A percentile compares a stretch with the other conserved stretches of the same genome.
Evolutionary conservation across 2,888 invertebrate genomes (phyloP).

Genomic region (Carcina quercana): DNA sequence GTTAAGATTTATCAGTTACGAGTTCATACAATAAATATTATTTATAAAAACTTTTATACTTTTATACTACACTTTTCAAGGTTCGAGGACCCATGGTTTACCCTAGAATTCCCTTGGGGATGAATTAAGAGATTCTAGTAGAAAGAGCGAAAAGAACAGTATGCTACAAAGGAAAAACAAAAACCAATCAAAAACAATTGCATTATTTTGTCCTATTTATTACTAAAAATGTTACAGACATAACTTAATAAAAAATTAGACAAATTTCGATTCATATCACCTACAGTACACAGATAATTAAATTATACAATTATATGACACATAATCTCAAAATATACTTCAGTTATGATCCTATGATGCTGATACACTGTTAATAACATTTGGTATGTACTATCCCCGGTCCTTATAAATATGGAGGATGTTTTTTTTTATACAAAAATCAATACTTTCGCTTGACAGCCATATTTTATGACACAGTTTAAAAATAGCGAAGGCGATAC

Average conservation of each 20-base stretch:
- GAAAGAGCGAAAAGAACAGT: too few relatives aligned
- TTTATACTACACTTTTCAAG: too few relatives aligned
- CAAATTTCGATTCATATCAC: constrained; percentile 33
- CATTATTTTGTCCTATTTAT: constrained; percentile 46
- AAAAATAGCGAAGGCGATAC: too few relatives aligned
- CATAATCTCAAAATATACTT: constrained; percentile 61
- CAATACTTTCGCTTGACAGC: constrained; percentile 16
- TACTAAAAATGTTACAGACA: constrained; percentile 57
- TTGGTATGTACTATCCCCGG: constrained; percentile 35
- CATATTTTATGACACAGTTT: constrained; percentile 5
- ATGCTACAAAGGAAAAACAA: too few relatives aligned
- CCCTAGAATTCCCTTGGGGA: too few relatives aligned
- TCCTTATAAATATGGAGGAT: constrained; percentile 20
- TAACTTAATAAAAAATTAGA: constrained; percentile 52
- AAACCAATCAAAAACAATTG: constrained; percentile 20
- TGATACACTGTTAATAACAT: constrained; percentile 49
- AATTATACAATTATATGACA: constrained; percentile 35
- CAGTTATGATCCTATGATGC: constrained; percentile 36
- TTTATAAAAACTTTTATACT: too few relatives aligned
- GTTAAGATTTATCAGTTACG: too few relatives aligned
- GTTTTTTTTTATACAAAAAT: constrained; percentile 18
- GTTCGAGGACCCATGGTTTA: too few relatives aligned
- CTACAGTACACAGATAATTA: constrained; percentile 26
- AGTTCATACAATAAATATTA: too few relatives aligned
- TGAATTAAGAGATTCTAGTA: too few relatives aligned